A percentile compares a stretch with the other conserved stretches of the same genome.
Conservation (phyloP, 2,797 vertebrate genomes). For the Brachyrhaphis roseni region DNA sequence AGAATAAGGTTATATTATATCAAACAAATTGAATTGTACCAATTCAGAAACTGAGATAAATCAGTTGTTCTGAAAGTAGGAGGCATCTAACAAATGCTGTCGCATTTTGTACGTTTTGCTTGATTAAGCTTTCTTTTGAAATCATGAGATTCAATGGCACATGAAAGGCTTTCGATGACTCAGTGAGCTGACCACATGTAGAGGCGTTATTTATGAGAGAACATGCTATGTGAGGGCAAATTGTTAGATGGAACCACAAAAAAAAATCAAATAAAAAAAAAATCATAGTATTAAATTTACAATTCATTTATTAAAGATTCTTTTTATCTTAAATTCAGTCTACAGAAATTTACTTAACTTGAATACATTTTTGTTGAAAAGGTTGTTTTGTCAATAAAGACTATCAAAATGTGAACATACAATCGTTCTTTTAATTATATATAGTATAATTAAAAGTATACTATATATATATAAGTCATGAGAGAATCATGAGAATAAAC, state of each 20-base stretch:
- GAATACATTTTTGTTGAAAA: not conserved
- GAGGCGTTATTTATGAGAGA: not conserved
- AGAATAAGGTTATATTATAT: not conserved
- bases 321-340: not conserved
- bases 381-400: not conserved
- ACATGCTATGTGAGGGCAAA: not conserved
- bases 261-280: not conserved
- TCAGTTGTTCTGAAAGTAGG: not conserved
- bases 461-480: no score
- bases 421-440: not conserved
- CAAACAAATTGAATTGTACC: no score
- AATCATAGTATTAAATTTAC: not conserved
- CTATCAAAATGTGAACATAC: not conserved
- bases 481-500: not conserved
- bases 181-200: not conserved
- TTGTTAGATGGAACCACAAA: not conserved
- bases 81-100: not conserved
- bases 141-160: not conserved
- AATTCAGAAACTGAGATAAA: not conserved
- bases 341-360: not conserved
- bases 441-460: no score
- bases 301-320: not conserved
- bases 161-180: no score
- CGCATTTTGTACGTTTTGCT: not conserved
- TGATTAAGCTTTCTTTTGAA: not conserved